Conservation (phyloP, 2,797 vertebrate species). For the Tamandua tetradactyla region DNA sequence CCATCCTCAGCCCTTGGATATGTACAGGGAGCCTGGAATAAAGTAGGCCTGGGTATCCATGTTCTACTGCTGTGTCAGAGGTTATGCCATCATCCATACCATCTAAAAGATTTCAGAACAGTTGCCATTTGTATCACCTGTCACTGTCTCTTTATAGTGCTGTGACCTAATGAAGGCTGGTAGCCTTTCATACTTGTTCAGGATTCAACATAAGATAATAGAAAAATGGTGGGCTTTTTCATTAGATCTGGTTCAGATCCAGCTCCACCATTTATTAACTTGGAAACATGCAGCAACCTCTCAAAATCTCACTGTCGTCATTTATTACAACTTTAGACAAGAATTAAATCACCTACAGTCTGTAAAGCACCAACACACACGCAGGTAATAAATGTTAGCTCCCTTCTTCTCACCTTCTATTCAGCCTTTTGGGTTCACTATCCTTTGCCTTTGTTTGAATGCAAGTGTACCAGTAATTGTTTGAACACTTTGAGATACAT, state of each 20-base stretch:
- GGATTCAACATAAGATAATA: not conserved
- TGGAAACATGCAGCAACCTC: not conserved
- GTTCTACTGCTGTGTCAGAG: not conserved
- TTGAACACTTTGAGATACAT: not conserved
- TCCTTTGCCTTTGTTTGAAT: not conserved
- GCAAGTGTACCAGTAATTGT: not conserved
- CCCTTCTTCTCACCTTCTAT: not conserved
- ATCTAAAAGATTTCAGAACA: not conserved
- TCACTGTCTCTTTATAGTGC: not conserved
- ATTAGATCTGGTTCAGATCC: not conserved
- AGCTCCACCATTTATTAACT: not conserved
- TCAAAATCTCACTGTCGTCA: not conserved
- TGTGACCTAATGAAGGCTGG: not conserved
- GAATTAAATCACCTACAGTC: not conserved
- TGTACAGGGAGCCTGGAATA: not conserved
- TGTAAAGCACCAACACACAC: not conserved
- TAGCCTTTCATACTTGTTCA: not conserved
- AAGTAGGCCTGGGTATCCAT: not conserved
- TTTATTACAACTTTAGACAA: not conserved
- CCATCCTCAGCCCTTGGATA: not conserved
- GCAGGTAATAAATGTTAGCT: not conserved
- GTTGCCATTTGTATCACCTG: not conserved
- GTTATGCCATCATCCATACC: not conserved
- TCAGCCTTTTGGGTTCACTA: not conserved
- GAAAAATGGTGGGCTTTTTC: not conserved